phyloP scores from a whole-genome alignment of 2,797 vertebrate species.

The Siniperca undulata region DNA sequence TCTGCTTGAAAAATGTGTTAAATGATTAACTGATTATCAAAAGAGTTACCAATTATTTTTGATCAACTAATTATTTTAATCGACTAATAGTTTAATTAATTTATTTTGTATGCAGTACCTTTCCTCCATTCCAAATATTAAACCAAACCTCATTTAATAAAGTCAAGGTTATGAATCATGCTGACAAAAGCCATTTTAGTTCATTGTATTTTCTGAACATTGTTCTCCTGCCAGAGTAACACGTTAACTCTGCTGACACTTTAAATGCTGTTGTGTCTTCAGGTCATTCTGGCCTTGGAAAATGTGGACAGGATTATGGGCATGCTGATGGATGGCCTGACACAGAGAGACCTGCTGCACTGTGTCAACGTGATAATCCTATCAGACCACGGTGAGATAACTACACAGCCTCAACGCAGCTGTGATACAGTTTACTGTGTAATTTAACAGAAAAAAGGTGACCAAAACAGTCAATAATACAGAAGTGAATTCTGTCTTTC shows the following conservation, averaged over 20 bases:
- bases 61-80: too few relatives aligned
- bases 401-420: neutral
- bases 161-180: too few relatives aligned
- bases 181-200: too few relatives aligned
- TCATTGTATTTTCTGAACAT: neutral
- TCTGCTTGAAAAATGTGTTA: neutral
- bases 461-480: neutral
- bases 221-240: neutral
- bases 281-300: constrained; percentile 90
- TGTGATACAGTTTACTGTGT: neutral
- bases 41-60: neutral
- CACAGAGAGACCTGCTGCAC: constrained; percentile 86
- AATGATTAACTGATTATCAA: neutral
- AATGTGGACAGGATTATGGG: constrained; percentile 90
- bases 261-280: constrained; percentile 28
- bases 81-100: neutral
- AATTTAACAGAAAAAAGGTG: neutral
- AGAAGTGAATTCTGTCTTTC: neutral
- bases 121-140: neutral
- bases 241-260: neutral
- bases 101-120: neutral
- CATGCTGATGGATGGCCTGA: constrained; percentile 93
- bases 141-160: too few relatives aligned
- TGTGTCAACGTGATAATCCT: constrained; percentile 93
- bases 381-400: constrained; percentile 95